Evolutionary conservation across 2,113 vertebrate genomes (phyloP).

Genomic region (Sinocyclocheilus anophthalmus): DNA sequence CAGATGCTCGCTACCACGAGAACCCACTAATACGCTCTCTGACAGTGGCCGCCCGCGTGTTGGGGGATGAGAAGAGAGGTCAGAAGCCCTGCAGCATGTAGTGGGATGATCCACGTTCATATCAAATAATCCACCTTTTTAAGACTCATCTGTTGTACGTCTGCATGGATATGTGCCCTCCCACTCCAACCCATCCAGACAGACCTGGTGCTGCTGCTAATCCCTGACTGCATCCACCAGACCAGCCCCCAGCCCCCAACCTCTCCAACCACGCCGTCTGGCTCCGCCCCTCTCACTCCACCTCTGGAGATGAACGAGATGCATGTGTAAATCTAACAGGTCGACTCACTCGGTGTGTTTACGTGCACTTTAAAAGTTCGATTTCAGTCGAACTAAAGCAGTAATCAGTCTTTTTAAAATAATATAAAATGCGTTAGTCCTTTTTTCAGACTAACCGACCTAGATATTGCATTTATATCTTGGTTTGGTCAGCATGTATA

Average conservation of each 20-base stretch:
- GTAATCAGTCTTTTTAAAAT: not conserved
- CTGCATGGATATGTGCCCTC: conserved; percentile 56
- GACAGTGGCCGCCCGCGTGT: conserved; percentile 58
- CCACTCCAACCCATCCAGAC: conserved; percentile 66
- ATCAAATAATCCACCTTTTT: conserved; percentile 72
- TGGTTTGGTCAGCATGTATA: not conserved
- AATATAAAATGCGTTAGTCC: not conserved
- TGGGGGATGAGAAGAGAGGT: conserved; percentile 67
- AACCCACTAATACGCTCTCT: conserved; percentile 56
- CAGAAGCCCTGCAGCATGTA: conserved; percentile 71
- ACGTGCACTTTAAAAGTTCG: not conserved
- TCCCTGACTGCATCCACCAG: conserved; percentile 59
- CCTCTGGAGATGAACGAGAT: conserved; percentile 20
- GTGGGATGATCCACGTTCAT: conserved; percentile 75
- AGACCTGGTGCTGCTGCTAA: conserved; percentile 69
- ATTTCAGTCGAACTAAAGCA: not conserved
- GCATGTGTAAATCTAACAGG: not conserved
- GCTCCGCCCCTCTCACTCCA: conserved; percentile 31
- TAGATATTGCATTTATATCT: not conserved
- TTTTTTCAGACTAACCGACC: not conserved
- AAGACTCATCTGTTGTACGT: conserved; percentile 73
- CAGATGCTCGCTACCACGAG: conserved; percentile 24
- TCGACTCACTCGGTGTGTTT: not conserved
- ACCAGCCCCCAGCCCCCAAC: conserved; percentile 67
- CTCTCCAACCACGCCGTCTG: conserved; percentile 58